Base-by-base conservation (phyloP, 1,140 invertebrate species). In the Pomacea maculata region DNA sequence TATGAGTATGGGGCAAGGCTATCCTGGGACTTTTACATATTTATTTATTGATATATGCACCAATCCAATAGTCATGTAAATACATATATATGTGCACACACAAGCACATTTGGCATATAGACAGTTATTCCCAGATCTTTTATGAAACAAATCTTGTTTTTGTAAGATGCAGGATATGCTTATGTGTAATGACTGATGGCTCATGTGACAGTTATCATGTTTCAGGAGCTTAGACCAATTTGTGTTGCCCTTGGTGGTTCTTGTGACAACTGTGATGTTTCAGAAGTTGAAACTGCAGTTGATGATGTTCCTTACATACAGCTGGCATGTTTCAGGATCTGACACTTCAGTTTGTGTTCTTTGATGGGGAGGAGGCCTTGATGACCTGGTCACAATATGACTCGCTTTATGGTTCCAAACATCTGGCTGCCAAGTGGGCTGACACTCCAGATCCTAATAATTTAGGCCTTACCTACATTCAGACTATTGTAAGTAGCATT, bases 281-380 rank as follows among this genome's bases (percentile, higher is more conserved):
- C 78, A 86, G 92, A 94, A 96, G 74, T 90, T 86, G 8, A 88
- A 96, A 77, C 92, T 99, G 7, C 97, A 97, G 94, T 94, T 99
- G 67, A 93, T 99, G 82, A 99, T 99, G 91, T 98, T 99, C 88
- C 25, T n/a, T 77, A 55, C 9, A 10, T 63, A 61, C 15, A 61
- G 57, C 57, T 61, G 57, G 11, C 11, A 61, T 61, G 57, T 61
- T 70, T 17, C 79, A 86, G 92, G 94, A 96, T 74, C 90, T 86
- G 8, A 88, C 96, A 77, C 92, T 99, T 8, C 97, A 97, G 94
- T 94, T 99, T 68, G 93, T 99, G 82, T 99, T 99, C 91, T 98
- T 99, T 88, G 98, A 99, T 89, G 98, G 98, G 0, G 98, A 99
- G 92, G 98, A 99, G 93, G 98, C 98, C 7, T 99, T 99, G 90